A percentile compares a stretch with the other conserved stretches of the same genome.
phyloP scores from a whole-genome alignment of 2,113 vertebrate species.

The Aegithalos caudatus region DNA sequence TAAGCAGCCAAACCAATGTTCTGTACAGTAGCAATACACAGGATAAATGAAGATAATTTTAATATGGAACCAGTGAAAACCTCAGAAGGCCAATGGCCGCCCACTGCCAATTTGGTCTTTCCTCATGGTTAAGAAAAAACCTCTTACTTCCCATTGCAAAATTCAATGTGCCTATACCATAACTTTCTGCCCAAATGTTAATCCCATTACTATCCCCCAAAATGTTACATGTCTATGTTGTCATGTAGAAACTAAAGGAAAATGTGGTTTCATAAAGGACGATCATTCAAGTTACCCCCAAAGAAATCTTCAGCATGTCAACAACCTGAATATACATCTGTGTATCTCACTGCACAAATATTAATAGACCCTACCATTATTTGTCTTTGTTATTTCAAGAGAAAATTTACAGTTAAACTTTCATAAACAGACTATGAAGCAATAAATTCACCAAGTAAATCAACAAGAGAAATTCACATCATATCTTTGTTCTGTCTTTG shows the following conservation, averaged over 20 bases:
- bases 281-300: not conserved
- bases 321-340: not conserved
- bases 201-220: not conserved
- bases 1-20: not conserved
- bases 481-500: not conserved
- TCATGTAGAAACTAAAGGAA: not conserved
- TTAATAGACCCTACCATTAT: not conserved
- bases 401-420: not conserved
- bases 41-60: not conserved
- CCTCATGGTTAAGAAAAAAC: not conserved
- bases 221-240: not conserved
- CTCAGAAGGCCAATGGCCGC: not conserved
- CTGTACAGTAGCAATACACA: not conserved
- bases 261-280: not conserved
- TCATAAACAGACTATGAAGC: not conserved
- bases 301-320: not conserved
- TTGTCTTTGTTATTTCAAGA: not conserved
- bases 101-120: not conserved
- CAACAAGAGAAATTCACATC: not conserved
- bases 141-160: not conserved
- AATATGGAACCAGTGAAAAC: not conserved
- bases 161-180: not conserved
- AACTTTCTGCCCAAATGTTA: not conserved
- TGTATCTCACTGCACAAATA: rapidly evolving
- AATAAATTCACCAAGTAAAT: not conserved